Evolutionary conservation across 2,888 invertebrate species (phyloP), one percentile per base, ranked within the genome.

Genomic region (Callinectes sapidus): DNA sequence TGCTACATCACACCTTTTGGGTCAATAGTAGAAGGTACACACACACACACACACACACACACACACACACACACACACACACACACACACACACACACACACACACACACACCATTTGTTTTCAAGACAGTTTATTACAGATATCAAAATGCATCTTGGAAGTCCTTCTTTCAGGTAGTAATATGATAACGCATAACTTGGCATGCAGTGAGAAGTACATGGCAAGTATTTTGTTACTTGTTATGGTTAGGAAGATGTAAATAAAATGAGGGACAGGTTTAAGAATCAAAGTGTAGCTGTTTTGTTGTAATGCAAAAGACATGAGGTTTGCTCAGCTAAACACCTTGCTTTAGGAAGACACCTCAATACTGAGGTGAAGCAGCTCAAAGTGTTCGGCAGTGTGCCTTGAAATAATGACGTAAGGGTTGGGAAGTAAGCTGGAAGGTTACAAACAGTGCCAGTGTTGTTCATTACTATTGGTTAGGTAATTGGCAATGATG

Each of bases 151-250:
- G 10, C 48, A 48, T 81, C 16, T 81, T 35, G 81, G 18, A 35
- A 81, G 32, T 13, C n/a, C 35, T 81, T 28, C 77, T 35, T 81
- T 81, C 10, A 13, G 14, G 14, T 35, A 35, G 14, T 35, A 32
- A 81, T 35, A 81, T 32, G 16, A 35, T 81, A 35, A 35, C 35
- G 35, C 35, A 81, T 81, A 35, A 16, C 81, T 35, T 81, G 81
- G 81, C 81, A 81, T 81, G 32, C 35, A 81, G 32, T 35, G 81
- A 81, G 35, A 81, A 28, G 71, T 71, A 71, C 71, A 71, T 71
- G 28, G 16, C 81, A 32, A 32, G 71, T 81, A 81, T 16, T 81
- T 81, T 81, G 35, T 18, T 81, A 35, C 81, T 35, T 13, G 16
- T 81, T 16, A 35, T 81, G 35, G 35, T 35, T 3, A 81, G 32